phyloP scores from a whole-genome alignment of 2,888 invertebrate genomes.

The Cactoblastis cactorum region DNA sequence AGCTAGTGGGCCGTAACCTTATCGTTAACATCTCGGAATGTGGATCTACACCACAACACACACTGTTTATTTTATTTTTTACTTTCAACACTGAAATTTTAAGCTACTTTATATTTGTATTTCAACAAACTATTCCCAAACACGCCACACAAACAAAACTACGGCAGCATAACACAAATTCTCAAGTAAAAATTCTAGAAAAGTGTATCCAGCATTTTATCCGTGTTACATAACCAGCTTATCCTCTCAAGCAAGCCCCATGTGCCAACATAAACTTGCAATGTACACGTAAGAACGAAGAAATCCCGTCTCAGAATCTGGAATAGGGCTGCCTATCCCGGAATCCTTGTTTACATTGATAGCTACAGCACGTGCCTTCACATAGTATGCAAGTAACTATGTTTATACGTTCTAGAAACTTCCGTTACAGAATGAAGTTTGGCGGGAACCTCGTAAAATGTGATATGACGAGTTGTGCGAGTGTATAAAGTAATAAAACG shows the following conservation, averaged over 20 bases:
- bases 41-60: too few relatives aligned
- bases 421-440: background rate
- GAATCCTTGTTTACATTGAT: slow-evolving; percentile 22
- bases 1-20: too few relatives aligned
- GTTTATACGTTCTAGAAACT: slow-evolving; percentile 11
- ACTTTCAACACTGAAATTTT: too few relatives aligned
- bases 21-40: too few relatives aligned
- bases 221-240: slow-evolving; percentile 23
- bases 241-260: slow-evolving; percentile 19
- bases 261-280: slow-evolving; percentile 16
- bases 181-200: slow-evolving; percentile 16
- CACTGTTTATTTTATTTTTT: too few relatives aligned
- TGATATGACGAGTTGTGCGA: background rate
- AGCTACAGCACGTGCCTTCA: slow-evolving; percentile 2
- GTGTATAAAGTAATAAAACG: background rate
- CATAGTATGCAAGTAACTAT: slow-evolving; percentile 7
- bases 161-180: background rate
- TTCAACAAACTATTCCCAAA: background rate
- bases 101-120: too few relatives aligned
- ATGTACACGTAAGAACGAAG: slow-evolving; percentile 30
- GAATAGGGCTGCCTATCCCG: slow-evolving; percentile 21
- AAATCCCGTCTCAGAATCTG: slow-evolving; percentile 23
- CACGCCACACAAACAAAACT: background rate
- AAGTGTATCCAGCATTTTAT: slow-evolving; percentile 21
- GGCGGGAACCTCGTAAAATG: slow-evolving; percentile 15